Base-by-base conservation (phyloP, 1,140 invertebrate genomes). In the Drosophila leontia region DNA sequence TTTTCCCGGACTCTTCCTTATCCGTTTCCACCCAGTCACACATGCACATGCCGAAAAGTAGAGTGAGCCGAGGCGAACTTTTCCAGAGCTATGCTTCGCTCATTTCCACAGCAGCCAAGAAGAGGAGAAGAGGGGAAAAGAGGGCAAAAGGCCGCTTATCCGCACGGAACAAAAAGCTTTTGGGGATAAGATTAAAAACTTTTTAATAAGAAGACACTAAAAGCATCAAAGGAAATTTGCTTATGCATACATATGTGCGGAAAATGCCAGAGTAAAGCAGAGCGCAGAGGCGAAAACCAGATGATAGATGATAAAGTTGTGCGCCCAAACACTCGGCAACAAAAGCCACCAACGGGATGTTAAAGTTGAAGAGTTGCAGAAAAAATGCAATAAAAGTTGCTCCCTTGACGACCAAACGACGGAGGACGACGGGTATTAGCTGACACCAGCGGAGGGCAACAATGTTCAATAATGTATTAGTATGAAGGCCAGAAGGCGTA, bases 131-230 rank as follows among this genome's bases (percentile, higher is more conserved):
- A 26, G 44, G 45, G 53, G 42, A 19, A 41, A 13, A 17, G 15
- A 35, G 32, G 41, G 41, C 48, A 32, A 51, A 41, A 62, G 69
- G 75, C 45, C 59, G 80, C 75, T 84, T 84, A 84, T 71, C 64
- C 81, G 23, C 57, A 75, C 55, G 47, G 77, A 88, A 88, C 71
- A 82, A 87, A 83, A 76, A 64, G 63, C 65, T 58, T 51, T 50
- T 47, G 32, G 45, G 48, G 65, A 80, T 84, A 69, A 90, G 85
- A 88, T 90, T 88, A 90, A 84, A 86, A 88, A 88, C 58, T 88
- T 88, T 88, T 88, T 88, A 88, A 88, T 88, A 88, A 88, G 84
- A 88, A 79, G 72, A 88, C 84, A 88, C 85, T 90, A 90, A 90
- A 88, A 90, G 84, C 84, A 90, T 84, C 85, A 88, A 84, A 90